Base-by-base conservation (phyloP, 2,113 vertebrate genomes). In the Aldabrachelys gigantea region DNA sequence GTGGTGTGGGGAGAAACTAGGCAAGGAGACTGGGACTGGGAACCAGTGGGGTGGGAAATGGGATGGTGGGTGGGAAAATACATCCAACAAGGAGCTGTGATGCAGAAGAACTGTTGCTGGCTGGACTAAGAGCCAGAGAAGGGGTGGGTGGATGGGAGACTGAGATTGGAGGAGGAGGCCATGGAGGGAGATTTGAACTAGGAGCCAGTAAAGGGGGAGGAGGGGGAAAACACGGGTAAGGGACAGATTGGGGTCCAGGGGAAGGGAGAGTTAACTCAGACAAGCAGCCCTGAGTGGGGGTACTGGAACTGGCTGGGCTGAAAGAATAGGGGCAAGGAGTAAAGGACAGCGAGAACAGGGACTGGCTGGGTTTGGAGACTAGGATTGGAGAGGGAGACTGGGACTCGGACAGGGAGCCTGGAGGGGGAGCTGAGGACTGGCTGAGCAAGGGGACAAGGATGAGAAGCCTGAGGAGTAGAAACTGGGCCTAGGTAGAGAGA, bases 381-480 rank as follows among this genome's bases (percentile, higher is more conserved):
- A 19, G 22, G 19, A 72, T 57, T 10, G 90, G 78, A 47, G 50
- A 44, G 41, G 11, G 10, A 38, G 38, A 75, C 8, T 38, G 38
- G 22, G 38, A 41, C 41, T 24, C 13, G 3, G 21, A 44, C 2
- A 44, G 38, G 72, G 41, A 76, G 38, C 38, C 72, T 76, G 24
- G 72, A 44, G 21, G 21, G 21, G 72, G 5, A 76, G 72, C 22
- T 5, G 25, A n/a, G 24, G 2, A 5, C 3, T 1, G 0, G 72
- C 52, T 53, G n/a, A 47, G 85, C 31, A 84, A 94, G 72, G 38
- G 21, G 80, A 53, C 10, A 13, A 80, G 4, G 50, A 49, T 89
- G 49, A 1, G 3, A 4, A 13, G 41, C 59, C 13, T 47, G 24
- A 89, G 50, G 11, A 6, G 1, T 13, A 10, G 6, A 87, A 14